Evolutionary conservation across 1,140 invertebrate genomes (phyloP).

Genomic region (Liolophura sinensis): DNA sequence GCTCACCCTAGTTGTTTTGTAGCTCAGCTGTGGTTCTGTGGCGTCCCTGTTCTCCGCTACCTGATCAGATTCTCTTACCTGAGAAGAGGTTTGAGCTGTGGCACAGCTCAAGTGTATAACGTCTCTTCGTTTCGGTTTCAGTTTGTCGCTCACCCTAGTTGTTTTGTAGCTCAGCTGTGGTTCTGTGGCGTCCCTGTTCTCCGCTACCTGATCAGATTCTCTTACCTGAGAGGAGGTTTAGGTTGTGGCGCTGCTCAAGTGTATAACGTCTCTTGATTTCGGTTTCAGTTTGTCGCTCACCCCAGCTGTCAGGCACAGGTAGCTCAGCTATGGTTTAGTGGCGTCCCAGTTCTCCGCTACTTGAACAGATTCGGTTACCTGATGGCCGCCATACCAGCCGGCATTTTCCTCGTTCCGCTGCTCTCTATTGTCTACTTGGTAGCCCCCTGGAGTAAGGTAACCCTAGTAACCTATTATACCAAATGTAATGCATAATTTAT

Average conservation of each 20-base stretch:
- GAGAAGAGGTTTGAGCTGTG: no score
- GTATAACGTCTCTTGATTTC: no score
- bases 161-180: constrained; percentile 95
- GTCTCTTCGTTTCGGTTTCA: constrained; percentile 64
- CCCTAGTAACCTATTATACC: no score
- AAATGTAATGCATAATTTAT: no score
- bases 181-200: constrained; percentile 95
- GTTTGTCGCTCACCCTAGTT: constrained; percentile 97
- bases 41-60: constrained; percentile 90
- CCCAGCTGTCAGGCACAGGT: constrained; percentile 95
- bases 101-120: no score
- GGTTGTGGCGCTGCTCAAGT: no score
- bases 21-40: constrained; percentile 96
- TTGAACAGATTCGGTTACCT: constrained; percentile 90
- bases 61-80: constrained; percentile 81
- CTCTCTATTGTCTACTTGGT: constrained; percentile 90
- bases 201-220: constrained; percentile 85
- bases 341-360: constrained; percentile 88
- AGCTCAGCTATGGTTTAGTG: constrained; percentile 96
- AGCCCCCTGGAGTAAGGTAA: constrained; percentile 81
- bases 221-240: no score
- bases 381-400: constrained; percentile 86
- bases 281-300: constrained; percentile 89
- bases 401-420: constrained; percentile 90
- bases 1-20: constrained; percentile 94